These are phyloP conservation scores for Nothocercus julius DNA, from an alignment of 2,113 vertebrate genomes.

Conservation along the genomic window DNA sequence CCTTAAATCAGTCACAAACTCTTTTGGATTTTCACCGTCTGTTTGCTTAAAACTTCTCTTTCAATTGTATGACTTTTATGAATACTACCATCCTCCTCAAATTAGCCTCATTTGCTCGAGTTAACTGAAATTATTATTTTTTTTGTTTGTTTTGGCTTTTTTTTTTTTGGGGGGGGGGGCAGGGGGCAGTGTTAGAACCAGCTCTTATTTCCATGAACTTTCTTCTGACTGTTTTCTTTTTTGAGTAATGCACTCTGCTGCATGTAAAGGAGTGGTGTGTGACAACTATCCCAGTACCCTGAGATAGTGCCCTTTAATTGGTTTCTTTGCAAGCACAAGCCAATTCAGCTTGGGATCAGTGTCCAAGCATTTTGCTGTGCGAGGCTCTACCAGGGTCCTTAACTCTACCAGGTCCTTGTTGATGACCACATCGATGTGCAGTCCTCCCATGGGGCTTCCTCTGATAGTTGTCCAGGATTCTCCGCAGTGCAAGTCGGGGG, in stretches of 20 bases:
- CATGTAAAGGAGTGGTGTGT: not conserved
- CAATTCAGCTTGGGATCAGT: not conserved
- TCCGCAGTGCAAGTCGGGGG: not conserved
- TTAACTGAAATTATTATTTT: not conserved
- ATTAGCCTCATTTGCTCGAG: constrained; percentile 21
- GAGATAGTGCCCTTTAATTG: not conserved
- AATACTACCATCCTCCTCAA: not conserved
- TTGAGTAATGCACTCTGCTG: not conserved
- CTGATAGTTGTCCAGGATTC: not conserved
- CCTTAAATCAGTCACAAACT: constrained; percentile 28
- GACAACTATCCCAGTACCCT: not conserved
- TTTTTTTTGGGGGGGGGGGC: too few species aligned
- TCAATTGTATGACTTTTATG: constrained; percentile 34
- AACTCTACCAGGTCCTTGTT: fast-evolving
- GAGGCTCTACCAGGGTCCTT: not conserved
- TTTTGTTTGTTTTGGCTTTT: not conserved
- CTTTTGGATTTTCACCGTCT: constrained; percentile 34
- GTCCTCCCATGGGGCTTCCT: not conserved
- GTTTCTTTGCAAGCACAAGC: not conserved
- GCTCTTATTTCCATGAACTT: not conserved
- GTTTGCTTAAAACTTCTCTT: constrained; percentile 36
- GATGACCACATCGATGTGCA: not conserved
- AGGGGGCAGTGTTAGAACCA: not conserved
- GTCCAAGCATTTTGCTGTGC: not conserved
- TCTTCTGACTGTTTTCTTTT: not conserved